A percentile compares a stretch with the other conserved stretches of the same genome.
These are phyloP conservation scores for Chamaetylas fuelleborni DNA, from an alignment of 2,113 vertebrate genomes.

Conservation along the genomic window DNA sequence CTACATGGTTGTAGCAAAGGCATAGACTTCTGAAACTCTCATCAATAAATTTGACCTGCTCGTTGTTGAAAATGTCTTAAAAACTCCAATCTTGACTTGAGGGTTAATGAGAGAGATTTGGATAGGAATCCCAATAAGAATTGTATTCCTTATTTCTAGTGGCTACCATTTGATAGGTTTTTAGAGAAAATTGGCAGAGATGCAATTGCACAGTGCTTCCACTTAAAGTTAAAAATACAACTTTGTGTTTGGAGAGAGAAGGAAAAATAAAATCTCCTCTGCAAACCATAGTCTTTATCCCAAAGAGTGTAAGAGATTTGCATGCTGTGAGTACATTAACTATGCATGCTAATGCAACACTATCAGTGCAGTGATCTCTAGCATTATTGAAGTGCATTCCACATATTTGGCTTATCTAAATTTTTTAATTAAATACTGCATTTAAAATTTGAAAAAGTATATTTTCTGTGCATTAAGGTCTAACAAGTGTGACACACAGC, in stretches of 20 bases:
- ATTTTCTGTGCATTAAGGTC: background rate
- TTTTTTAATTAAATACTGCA: slow-evolving; percentile 62
- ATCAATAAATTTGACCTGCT: background rate
- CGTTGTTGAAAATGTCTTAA: background rate
- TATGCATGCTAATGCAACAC: background rate
- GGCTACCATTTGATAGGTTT: background rate
- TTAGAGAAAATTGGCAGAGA: background rate
- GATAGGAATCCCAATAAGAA: background rate
- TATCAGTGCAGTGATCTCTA: background rate
- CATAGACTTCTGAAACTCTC: background rate
- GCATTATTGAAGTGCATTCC: slow-evolving; percentile 7
- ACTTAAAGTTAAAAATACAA: background rate
- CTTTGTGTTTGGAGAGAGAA: background rate
- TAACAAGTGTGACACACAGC: background rate
- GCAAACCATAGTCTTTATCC: background rate
- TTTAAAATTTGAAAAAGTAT: slow-evolving; percentile 34
- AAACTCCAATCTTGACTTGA: background rate
- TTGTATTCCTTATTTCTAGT: background rate
- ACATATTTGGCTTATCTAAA: slow-evolving; percentile 35
- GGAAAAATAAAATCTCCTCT: background rate
- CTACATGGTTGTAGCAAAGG: background rate
- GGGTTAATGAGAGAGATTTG: background rate
- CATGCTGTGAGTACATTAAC: background rate
- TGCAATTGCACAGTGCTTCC: background rate
- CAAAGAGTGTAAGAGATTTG: background rate